These are phyloP conservation scores for Cydia splendana DNA, from an alignment of 1,140 invertebrate species.

Conservation along the genomic window DNA sequence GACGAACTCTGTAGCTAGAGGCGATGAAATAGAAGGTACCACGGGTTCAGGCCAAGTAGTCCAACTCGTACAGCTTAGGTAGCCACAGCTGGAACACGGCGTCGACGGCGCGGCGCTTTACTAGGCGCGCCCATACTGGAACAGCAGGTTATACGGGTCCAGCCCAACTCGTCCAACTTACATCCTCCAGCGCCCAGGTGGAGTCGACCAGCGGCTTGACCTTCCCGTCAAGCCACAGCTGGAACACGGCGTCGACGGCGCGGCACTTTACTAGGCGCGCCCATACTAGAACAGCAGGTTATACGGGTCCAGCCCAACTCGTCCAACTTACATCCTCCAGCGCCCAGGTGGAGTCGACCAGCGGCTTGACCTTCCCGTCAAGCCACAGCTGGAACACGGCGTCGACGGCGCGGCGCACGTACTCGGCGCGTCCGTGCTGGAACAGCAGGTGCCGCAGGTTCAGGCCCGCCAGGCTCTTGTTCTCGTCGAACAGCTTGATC, in stretches of 20 bases:
- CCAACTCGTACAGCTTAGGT: constrained; percentile 83
- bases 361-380: constrained; percentile 89
- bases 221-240: constrained; percentile 87
- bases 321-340: constrained; percentile 89
- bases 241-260: constrained; percentile 86
- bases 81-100: constrained; percentile 88
- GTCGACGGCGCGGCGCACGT: constrained; percentile 85
- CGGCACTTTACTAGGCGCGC: constrained; percentile 83
- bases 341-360: constrained; percentile 92
- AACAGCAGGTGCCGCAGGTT: constrained; percentile 92
- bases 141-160: neutral
- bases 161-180: constrained; percentile 72
- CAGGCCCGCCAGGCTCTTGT: constrained; percentile 90
- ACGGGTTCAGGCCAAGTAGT: neutral
- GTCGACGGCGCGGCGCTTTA: constrained; percentile 84
- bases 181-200: constrained; percentile 92
- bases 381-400: constrained; percentile 88
- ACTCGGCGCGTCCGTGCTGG: constrained; percentile 87
- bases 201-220: constrained; percentile 92
- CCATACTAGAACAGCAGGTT: constrained; percentile 91
- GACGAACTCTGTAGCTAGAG: too few relatives aligned
- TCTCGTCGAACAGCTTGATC: constrained; percentile 93
- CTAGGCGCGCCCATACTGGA: constrained; percentile 81
- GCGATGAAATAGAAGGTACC: neutral
- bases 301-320: too few relatives aligned